Percentiles rank a stretch among this genome's conserved stretches.
Evolutionary conservation across 2,113 vertebrate species (phyloP).

Genomic region (Halcyon senegalensis): DNA sequence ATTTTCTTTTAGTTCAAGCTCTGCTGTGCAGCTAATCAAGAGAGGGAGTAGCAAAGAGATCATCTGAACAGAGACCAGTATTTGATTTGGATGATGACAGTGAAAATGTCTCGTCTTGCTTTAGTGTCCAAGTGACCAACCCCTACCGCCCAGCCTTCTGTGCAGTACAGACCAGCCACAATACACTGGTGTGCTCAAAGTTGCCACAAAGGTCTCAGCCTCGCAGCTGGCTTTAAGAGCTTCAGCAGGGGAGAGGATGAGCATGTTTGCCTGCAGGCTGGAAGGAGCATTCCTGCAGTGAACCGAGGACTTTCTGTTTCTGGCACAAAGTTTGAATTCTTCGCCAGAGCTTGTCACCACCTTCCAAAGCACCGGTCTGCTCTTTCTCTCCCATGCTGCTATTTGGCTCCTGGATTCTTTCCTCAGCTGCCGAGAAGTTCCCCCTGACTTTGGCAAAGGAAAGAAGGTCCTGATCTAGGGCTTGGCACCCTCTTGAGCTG

Average conservation of each 20-base stretch:
- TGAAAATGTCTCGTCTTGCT: background rate
- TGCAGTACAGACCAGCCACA: background rate
- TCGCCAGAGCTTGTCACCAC: constrained; percentile 24
- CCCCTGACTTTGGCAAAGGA: background rate
- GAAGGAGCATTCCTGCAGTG: background rate
- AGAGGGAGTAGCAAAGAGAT: background rate
- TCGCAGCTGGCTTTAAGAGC: background rate
- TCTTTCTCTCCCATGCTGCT: background rate
- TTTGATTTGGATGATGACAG: background rate
- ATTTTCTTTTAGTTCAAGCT: background rate
- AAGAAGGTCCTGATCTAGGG: background rate
- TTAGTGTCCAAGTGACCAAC: background rate
- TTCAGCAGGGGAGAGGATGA: background rate
- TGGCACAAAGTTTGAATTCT: constrained; percentile 4
- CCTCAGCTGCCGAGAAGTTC: background rate
- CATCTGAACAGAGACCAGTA: background rate
- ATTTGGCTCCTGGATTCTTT: constrained; percentile 22
- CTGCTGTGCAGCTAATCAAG: background rate
- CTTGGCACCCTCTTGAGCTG: background rate
- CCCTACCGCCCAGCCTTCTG: constrained; percentile 36
- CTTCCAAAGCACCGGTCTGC: background rate
- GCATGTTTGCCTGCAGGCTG: background rate
- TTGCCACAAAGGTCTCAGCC: background rate
- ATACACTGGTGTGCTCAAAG: background rate
- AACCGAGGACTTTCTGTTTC: background rate